Conservation (phyloP, 2,888 invertebrate genomes). For the Hetaerina titia region DNA sequence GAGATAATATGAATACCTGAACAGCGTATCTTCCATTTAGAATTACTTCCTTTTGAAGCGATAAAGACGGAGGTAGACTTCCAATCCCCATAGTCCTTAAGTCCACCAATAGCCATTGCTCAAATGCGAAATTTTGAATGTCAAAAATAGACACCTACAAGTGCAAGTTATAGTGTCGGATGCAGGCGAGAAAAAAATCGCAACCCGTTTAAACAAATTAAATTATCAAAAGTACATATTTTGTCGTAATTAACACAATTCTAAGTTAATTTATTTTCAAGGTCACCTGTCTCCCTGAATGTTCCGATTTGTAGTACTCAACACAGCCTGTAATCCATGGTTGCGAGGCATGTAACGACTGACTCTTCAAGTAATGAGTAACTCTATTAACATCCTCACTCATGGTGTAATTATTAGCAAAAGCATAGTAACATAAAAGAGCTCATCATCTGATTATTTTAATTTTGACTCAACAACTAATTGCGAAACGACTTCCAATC, state of each 20-base stretch:
- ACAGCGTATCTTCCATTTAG: constrained; percentile 81
- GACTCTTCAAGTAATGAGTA: constrained; percentile 42
- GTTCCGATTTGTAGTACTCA: constrained; percentile 79
- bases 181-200: not conserved
- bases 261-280: not conserved
- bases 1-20: constrained; percentile 76
- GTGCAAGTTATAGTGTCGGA: not conserved
- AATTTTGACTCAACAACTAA: no score
- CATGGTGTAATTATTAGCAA: not conserved
- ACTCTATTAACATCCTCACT: constrained; percentile 36
- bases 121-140: constrained; percentile 80
- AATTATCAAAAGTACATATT: not conserved
- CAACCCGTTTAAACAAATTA: not conserved
- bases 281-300: constrained; percentile 68
- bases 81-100: constrained; percentile 82
- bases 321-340: constrained; percentile 78
- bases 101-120: constrained; percentile 85
- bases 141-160: constrained; percentile 76
- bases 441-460: not conserved
- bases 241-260: not conserved
- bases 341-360: constrained; percentile 72
- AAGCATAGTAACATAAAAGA: not conserved
- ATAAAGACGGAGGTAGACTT: constrained; percentile 81
- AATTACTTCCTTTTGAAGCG: constrained; percentile 77
- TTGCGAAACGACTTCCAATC: no score